These are phyloP conservation scores for Scrobipalpa costella DNA, from an alignment of 2,888 invertebrate genomes.

Conservation along the genomic window DNA sequence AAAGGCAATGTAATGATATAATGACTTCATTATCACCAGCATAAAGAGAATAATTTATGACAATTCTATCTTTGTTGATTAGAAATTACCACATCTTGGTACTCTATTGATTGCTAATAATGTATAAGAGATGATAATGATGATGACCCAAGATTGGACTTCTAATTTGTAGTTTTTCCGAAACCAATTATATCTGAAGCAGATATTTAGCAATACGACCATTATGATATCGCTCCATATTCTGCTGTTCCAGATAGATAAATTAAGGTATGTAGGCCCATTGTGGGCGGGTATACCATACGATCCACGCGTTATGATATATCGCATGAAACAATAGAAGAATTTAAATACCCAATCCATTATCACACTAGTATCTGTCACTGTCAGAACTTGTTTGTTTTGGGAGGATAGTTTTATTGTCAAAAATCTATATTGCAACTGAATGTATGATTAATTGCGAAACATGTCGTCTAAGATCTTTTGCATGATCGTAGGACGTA, in stretches of 20 bases:
- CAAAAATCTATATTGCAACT: neutral
- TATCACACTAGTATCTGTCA: constrained; percentile 30
- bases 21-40: too few species aligned
- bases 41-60: neutral
- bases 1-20: too few species aligned
- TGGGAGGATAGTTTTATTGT: constrained; percentile 8
- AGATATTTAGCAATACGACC: neutral
- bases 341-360: constrained; percentile 37
- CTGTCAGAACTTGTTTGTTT: constrained; percentile 29
- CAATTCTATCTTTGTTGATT: neutral
- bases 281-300: constrained; percentile 24
- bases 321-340: constrained; percentile 34
- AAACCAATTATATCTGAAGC: constrained; percentile 1
- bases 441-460: neutral
- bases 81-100: neutral
- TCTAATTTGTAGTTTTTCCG: constrained; percentile 1
- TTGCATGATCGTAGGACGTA: too few species aligned
- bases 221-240: constrained; percentile 11
- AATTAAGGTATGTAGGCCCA: constrained; percentile 19
- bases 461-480: neutral
- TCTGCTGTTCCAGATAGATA: constrained; percentile 11
- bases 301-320: constrained; percentile 23
- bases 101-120: neutral
- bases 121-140: neutral
- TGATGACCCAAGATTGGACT: constrained; percentile 4